A percentile compares a stretch with the other conserved stretches of the same genome.
These are phyloP conservation scores for Ectemnius lituratus DNA, from an alignment of 2,888 invertebrate species.

Conservation along the genomic window DNA sequence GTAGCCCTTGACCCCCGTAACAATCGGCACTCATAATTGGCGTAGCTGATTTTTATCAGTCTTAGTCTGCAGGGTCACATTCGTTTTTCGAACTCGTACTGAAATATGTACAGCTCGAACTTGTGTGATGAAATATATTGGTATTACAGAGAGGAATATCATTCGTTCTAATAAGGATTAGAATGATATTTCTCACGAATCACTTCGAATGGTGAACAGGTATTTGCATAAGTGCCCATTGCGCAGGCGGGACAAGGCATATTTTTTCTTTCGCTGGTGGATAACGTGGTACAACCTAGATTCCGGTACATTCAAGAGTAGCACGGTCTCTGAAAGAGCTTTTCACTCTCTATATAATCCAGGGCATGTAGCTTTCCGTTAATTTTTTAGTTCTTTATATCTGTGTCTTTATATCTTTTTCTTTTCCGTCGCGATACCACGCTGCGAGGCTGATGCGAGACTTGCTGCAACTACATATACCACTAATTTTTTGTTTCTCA, in stretches of 20 bases:
- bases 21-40: conserved; percentile 70
- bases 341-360: conserved; percentile 52
- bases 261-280: conserved; percentile 69
- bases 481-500: neutral
- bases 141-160: no score
- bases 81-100: no score
- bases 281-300: conserved; percentile 74
- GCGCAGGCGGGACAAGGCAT: conserved; percentile 72
- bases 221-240: conserved; percentile 67
- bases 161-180: no score
- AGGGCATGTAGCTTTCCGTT: conserved; percentile 66
- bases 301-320: conserved; percentile 75
- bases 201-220: no score
- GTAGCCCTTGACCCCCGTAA: conserved; percentile 68
- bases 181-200: no score
- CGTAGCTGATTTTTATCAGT: neutral
- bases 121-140: no score
- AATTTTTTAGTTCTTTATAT: conserved; percentile 48
- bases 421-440: conserved; percentile 41
- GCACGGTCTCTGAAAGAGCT: conserved; percentile 76
- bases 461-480: conserved; percentile 10
- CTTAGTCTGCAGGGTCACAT: neutral
- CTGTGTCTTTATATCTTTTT: conserved; percentile 37
- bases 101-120: no score
- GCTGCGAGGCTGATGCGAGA: conserved; percentile 47